Evolutionary conservation across 1,140 invertebrate species (phyloP), one percentile per base, ranked within the genome.

Genomic region (Caenorhabditis inopinata): DNA sequence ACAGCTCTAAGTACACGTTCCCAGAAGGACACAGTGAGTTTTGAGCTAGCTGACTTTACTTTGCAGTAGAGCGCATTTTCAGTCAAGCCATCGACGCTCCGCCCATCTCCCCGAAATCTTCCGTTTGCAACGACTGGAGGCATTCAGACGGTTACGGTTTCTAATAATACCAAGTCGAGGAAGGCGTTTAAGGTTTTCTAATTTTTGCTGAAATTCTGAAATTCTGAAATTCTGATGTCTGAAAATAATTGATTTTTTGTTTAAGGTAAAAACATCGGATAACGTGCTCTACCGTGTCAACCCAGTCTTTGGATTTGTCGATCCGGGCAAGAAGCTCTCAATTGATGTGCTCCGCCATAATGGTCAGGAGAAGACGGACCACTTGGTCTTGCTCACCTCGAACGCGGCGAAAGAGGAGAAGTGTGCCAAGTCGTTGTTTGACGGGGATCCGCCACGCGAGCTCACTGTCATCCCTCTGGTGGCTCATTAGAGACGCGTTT

Each of bases 311-410:
- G 76, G 76, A 23, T 81, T 85, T 38, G 75, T 85, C 46, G 83
- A 84, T 27, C 58, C 48, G 6, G 83, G 83, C 9, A n/a, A 83
- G 29, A 51, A 73, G 5, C 7, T 78, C 11, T 62, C 78, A 25
- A 74, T 84, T 14, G 84, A 84, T 53, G 84, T 84, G n/a, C 46
- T 84, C 53, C 76, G 84, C 38, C 85, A 85, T 25, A 85, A 83
- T 79, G 84, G 82, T 21, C 12, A 32, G 23, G 53, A 38, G 47
- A 84, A 84, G 62, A 78, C 86, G 14, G 84, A 84, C 35, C 87
- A 84, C 35, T 23, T 84, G 11, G 83, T 84, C 16, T 81, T 84
- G 29, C 16, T 85, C 18, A 83, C 82, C 35, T 32, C 83, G 21
- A 25, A 68, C n/a, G 32, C 25, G 5, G 9, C 25, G 7, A 1